Percentiles rank a stretch among this genome's conserved stretches.
Evolutionary conservation across 2,113 vertebrate genomes (phyloP).

Genomic region (Jacana jacana): DNA sequence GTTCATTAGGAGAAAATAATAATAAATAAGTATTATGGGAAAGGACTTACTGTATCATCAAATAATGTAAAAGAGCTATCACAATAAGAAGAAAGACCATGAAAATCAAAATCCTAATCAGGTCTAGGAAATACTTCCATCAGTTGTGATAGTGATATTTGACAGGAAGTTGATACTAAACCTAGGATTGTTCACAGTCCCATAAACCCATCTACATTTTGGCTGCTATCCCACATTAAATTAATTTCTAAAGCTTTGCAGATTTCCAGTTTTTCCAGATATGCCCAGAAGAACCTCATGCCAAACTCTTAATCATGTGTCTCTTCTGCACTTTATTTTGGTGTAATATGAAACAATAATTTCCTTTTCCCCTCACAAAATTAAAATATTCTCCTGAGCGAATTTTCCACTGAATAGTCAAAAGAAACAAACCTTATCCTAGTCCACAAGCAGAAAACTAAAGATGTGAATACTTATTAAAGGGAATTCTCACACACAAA

Average conservation of each 20-base stretch:
- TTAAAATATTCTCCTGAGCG: not conserved
- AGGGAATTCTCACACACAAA: not conserved
- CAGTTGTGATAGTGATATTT: not conserved
- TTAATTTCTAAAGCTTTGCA: not conserved
- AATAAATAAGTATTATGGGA: not conserved
- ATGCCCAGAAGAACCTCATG: not conserved
- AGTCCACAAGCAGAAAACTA: not conserved
- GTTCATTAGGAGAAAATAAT: not conserved
- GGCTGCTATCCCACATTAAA: not conserved
- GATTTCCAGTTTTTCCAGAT: not conserved
- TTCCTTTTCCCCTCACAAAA: not conserved
- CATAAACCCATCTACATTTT: not conserved
- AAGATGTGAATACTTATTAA: not conserved
- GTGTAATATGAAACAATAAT: not conserved
- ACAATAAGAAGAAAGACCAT: not conserved
- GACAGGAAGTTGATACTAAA: not conserved
- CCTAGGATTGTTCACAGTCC: not conserved
- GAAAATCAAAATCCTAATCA: not conserved
- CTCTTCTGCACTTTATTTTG: not conserved
- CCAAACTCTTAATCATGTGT: not conserved
- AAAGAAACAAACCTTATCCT: not conserved
- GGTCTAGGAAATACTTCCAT: not conserved
- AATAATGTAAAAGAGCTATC: not conserved
- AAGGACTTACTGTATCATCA: not conserved
- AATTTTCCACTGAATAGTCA: not conserved